Conservation (phyloP, 2,113 vertebrate species). For the Dasyprocta punctata region DNA sequence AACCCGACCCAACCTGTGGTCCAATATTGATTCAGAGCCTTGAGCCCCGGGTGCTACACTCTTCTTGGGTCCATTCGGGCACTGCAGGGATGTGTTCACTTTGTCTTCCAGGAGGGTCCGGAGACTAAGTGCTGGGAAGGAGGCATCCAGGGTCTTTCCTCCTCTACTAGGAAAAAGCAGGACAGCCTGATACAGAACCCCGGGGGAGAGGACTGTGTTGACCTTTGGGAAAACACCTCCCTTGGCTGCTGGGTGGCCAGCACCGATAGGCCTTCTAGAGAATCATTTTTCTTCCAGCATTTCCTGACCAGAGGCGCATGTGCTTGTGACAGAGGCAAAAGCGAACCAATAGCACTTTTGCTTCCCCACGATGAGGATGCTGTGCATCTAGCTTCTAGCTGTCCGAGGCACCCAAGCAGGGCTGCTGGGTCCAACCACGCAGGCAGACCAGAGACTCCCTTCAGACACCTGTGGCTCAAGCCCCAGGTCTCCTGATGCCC, state of each 20-base stretch:
- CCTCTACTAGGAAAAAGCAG: background rate
- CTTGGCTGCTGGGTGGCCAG: background rate
- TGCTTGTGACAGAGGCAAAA: conserved; percentile 3
- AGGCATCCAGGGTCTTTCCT: background rate
- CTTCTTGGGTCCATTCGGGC: background rate
- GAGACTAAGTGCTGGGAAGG: background rate
- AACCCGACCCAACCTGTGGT: background rate
- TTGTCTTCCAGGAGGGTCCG: background rate
- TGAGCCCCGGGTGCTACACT: background rate
- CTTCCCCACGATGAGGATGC: background rate
- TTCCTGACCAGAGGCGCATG: background rate
- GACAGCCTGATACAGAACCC: background rate
- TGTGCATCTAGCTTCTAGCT: background rate
- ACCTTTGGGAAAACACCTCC: background rate
- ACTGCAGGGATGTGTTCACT: background rate
- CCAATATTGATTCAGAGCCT: background rate
- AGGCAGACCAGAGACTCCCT: background rate
- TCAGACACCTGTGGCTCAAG: background rate
- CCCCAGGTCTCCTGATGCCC: background rate
- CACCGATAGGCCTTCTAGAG: background rate
- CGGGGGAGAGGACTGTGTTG: background rate
- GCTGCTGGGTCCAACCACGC: background rate
- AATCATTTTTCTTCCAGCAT: background rate
- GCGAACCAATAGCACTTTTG: background rate
- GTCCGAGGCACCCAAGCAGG: background rate